These are phyloP conservation scores for Heteromyza rotundicornis DNA, from an alignment of 2,888 invertebrate species.

Conservation along the genomic window DNA sequence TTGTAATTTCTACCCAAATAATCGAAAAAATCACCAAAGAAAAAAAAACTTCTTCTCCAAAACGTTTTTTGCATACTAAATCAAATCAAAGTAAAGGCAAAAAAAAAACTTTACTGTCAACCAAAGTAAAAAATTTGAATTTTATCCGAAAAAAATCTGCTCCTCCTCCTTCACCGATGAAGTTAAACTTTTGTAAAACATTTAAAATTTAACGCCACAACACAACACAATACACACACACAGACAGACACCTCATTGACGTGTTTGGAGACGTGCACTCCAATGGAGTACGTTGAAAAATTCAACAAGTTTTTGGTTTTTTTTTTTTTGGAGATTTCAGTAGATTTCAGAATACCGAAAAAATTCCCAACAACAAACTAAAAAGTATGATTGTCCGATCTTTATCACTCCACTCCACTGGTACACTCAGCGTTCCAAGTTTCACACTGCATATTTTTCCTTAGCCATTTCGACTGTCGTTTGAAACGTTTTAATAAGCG, in stretches of 20 bases:
- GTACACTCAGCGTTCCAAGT: conserved; percentile 22
- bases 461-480: conserved; percentile 11
- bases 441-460: conserved; percentile 55
- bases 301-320: conserved; percentile 28
- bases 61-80: conserved; percentile 60
- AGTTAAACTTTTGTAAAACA: conserved; percentile 30
- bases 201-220: conserved; percentile 27
- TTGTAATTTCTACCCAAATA: conserved; percentile 47
- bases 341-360: neutral
- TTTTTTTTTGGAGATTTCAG: no score
- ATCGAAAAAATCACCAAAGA: no score
- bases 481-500: conserved; percentile 27
- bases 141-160: conserved; percentile 26
- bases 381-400: conserved; percentile 17
- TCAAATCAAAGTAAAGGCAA: conserved; percentile 29
- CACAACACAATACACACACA: conserved; percentile 11
- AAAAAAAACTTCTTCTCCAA: conserved; percentile 32
- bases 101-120: conserved; percentile 1
- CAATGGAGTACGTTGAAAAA: neutral
- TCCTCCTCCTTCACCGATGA: no score
- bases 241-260: neutral
- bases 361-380: neutral
- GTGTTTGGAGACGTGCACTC: no score
- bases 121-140: conserved; percentile 28
- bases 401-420: conserved; percentile 25